Conservation (phyloP, 2,797 vertebrate species). For the Myotis vivesi region DNA sequence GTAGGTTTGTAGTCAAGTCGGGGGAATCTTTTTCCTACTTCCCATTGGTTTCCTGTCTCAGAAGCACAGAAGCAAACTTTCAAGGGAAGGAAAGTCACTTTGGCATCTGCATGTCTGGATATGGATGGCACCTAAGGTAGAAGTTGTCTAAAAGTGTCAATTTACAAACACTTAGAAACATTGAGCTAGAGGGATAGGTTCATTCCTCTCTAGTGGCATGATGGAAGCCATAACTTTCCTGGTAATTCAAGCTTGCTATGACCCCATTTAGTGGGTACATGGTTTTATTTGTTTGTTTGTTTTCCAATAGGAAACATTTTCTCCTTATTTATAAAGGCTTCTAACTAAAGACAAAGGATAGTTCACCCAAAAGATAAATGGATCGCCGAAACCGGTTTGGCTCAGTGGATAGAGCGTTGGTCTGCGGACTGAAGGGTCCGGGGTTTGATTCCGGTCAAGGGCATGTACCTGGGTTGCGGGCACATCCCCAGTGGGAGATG, state of each 20-base stretch:
- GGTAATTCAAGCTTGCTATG: not conserved
- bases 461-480: too few relatives aligned
- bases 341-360: not conserved
- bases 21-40: not conserved
- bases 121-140: not conserved
- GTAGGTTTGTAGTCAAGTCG: not conserved
- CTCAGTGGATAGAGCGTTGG: too few relatives aligned
- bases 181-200: not conserved
- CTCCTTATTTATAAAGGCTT: not conserved
- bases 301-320: not conserved
- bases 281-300: not conserved
- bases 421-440: too few relatives aligned
- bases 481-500: too few relatives aligned
- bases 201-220: not conserved
- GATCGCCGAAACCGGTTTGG: too few relatives aligned
- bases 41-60: not conserved
- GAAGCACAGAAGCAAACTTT: not conserved
- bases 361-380: not conserved
- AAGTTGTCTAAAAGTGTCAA: not conserved
- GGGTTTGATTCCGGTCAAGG: too few relatives aligned
- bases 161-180: not conserved
- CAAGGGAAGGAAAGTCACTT: not conserved
- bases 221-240: not conserved
- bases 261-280: not conserved
- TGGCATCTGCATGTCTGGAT: not conserved